Evolutionary conservation across 2,113 vertebrate genomes (phyloP), one percentile per base, ranked within the genome.

Genomic region (Phasianus colchicus): DNA sequence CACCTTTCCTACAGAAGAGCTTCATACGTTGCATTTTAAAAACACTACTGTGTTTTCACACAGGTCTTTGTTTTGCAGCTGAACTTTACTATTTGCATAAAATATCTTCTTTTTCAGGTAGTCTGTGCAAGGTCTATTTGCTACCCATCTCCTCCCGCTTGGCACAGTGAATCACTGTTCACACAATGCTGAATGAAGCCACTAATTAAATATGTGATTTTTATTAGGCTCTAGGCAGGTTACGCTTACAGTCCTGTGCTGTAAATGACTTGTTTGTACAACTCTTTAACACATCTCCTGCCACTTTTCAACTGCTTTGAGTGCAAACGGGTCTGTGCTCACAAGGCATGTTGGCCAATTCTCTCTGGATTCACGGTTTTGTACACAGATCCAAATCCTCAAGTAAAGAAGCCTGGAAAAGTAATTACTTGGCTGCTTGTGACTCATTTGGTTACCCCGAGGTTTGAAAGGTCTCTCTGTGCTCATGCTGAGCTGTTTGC

Each of bases 141-240:
- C 75, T 78, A 47, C 50, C 38, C 10, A 7, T 61, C 66, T 92
- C 74, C 54, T 90, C 83, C 92, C 55, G 18, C 88, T 90, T 84
- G 88, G 85, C 65, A 57, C 45, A 91, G 47, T 72, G 89, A 95
- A 86, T 96, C 92, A 93, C 70, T 83, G 58, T 89, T 96, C 91
- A 92, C 89, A 89, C 83, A 92, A 82, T 63, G 72, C 70, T 95
- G 93, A 96, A 96, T 86, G 83, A 96, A 96, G 72, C 91, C 55
- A 64, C 79, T 97, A 96, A 97, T 97, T 96, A 96, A 95, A 94
- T 36, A 67, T 50, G 69, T 85, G 77, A 71, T 74, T 92, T 94
- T 93, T 88, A 88, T 93, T 84, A 90, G 76, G 16, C 81, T 91
- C 78, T 65, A 91, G 92, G 92, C 96, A 95, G 69, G 75, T 72